These are phyloP conservation scores for Parochlus steinenii DNA, from an alignment of 2,888 invertebrate genomes.

Conservation along the genomic window DNA sequence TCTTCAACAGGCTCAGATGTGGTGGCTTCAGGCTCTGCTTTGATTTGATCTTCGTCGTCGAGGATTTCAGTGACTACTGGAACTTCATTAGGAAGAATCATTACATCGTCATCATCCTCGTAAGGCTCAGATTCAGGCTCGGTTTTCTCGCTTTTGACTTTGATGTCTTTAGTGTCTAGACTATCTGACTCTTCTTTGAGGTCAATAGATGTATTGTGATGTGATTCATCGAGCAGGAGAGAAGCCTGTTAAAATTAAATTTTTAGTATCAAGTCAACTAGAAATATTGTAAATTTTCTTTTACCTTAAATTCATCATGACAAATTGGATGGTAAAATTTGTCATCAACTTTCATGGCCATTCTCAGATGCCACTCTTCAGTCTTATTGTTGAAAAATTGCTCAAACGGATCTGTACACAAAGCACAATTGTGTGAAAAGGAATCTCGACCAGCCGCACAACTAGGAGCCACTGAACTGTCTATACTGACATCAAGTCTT, in stretches of 20 bases:
- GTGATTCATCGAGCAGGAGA: constrained; percentile 20
- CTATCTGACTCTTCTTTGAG: constrained; percentile 13
- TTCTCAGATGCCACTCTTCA: constrained; percentile 91
- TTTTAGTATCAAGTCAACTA: neutral
- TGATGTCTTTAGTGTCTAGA: constrained; percentile 7
- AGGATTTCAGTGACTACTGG: constrained; percentile 41
- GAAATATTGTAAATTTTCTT: neutral
- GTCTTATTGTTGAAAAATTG: constrained; percentile 93
- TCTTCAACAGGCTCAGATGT: constrained; percentile 17
- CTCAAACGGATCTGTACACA: constrained; percentile 86
- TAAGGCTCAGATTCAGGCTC: constrained; percentile 14
- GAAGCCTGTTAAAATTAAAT: constrained; percentile 19
- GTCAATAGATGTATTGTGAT: constrained; percentile 12
- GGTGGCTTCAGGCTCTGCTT: constrained; percentile 17
- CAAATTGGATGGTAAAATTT: constrained; percentile 80
- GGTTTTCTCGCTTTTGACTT: constrained; percentile 15
- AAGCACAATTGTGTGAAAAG: constrained; percentile 56
- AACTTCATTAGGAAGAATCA: constrained; percentile 48
- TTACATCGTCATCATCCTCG: constrained; percentile 51
- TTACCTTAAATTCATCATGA: constrained; percentile 61
- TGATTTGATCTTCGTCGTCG: constrained; percentile 40
- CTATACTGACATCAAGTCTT: constrained; percentile 19
- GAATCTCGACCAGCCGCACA: constrained; percentile 51
- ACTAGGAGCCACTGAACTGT: constrained; percentile 43
- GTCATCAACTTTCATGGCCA: constrained; percentile 60